These are phyloP conservation scores for Muschampia staudingeri DNA, from an alignment of 2,888 invertebrate genomes.

Conservation along the genomic window DNA sequence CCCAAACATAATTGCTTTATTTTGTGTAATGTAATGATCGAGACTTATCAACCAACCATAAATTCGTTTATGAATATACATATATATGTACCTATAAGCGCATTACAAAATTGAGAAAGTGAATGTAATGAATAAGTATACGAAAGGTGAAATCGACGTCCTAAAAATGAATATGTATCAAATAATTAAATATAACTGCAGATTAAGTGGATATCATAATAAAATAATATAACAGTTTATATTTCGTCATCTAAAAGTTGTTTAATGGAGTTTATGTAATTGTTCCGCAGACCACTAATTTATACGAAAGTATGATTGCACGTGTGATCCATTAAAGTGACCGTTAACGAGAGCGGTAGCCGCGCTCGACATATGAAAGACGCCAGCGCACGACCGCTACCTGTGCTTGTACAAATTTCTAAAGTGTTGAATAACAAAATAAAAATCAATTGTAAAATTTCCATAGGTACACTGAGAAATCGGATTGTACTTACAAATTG, in stretches of 20 bases:
- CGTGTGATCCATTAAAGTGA: conserved; percentile 81
- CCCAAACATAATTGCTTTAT: not conserved
- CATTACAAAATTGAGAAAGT: not conserved
- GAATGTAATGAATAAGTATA: conserved; percentile 7
- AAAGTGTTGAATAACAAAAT: not conserved
- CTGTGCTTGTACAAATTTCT: not conserved
- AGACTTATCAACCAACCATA: no score
- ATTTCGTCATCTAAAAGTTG: conserved; percentile 20
- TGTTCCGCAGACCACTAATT: conserved; percentile 74
- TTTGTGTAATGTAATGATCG: not conserved
- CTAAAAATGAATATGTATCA: conserved; percentile 14
- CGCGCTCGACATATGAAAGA: conserved; percentile 62
- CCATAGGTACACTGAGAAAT: not conserved
- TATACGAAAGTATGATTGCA: conserved; percentile 81
- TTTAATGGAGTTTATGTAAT: conserved; percentile 73
- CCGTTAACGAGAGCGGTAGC: conserved; percentile 75
- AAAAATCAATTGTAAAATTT: not conserved
- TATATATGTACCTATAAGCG: not conserved
- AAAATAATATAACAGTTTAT: conserved; percentile 7
- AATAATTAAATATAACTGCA: conserved; percentile 1
- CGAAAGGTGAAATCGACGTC: conserved; percentile 10
- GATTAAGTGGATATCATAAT: not conserved
- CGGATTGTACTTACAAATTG: not conserved
- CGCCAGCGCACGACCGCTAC: conserved; percentile 49
- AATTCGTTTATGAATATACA: not conserved